Conservation (phyloP, 2,888 invertebrate species). For the Cryptus armator region DNA sequence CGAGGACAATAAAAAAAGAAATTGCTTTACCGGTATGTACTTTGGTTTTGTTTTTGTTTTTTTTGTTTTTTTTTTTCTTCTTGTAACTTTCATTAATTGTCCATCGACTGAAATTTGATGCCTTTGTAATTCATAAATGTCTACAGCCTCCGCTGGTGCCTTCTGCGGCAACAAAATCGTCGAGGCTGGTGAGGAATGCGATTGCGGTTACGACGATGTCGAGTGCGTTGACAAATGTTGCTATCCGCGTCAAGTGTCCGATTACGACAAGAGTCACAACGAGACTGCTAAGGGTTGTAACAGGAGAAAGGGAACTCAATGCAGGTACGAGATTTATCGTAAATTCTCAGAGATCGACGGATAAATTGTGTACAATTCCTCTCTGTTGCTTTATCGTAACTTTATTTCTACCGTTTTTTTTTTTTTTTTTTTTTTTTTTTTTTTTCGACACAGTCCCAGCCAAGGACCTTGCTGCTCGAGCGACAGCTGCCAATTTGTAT, state of each 20-base stretch:
- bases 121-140: constrained; percentile 54
- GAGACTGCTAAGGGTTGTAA: constrained; percentile 92
- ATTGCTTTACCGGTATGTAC: constrained; percentile 92
- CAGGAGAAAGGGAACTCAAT: constrained; percentile 91
- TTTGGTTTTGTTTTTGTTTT: constrained; percentile 45
- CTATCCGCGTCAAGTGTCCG: constrained; percentile 93
- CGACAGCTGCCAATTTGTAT: constrained; percentile 92
- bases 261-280: constrained; percentile 89
- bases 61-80: not conserved
- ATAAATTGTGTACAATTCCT: not conserved
- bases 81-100: constrained; percentile 39
- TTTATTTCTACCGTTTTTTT: not conserved
- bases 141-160: constrained; percentile 92
- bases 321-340: constrained; percentile 87
- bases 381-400: not conserved
- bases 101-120: not conserved
- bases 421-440: not conserved
- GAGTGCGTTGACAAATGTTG: constrained; percentile 98
- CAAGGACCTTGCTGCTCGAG: constrained; percentile 98
- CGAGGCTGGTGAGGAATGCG: constrained; percentile 99
- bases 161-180: constrained; percentile 99
- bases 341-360: not conserved
- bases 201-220: constrained; percentile 96
- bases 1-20: constrained; percentile 94
- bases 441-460: constrained; percentile 91